Percentiles rank a stretch among this genome's conserved stretches.
Evolutionary conservation across 2,113 vertebrate species (phyloP).

Genomic region (Felis chaus): DNA sequence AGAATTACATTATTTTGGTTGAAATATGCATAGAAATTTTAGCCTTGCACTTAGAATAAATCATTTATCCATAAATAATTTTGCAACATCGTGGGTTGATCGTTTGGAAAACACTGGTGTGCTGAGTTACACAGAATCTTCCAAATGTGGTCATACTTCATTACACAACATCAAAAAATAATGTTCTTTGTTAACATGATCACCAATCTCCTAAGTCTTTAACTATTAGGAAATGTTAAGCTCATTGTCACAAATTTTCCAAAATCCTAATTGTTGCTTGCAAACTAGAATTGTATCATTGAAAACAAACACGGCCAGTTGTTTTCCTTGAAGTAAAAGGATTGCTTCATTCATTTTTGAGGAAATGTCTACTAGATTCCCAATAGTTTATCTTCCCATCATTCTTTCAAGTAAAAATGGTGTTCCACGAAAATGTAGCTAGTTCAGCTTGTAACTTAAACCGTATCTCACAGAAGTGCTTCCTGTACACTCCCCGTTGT

Average conservation of each 20-base stretch:
- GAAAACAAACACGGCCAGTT: neutral
- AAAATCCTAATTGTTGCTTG: neutral
- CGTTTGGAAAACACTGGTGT: neutral
- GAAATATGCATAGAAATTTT: conserved; percentile 2
- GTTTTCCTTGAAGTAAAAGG: neutral
- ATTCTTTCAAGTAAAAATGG: neutral
- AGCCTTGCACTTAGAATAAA: neutral
- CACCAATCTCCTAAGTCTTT: neutral
- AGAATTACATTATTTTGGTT: conserved; percentile 1
- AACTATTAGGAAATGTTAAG: neutral
- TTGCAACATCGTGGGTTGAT: neutral
- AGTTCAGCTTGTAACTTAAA: neutral
- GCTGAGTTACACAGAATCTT: neutral
- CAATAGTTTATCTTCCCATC: neutral
- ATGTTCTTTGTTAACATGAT: neutral
- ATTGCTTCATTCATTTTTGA: neutral
- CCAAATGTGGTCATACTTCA: neutral
- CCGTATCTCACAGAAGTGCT: neutral
- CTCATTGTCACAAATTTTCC: neutral
- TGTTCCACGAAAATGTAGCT: neutral
- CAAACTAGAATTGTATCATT: neutral
- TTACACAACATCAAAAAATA: neutral
- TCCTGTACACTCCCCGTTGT: neutral
- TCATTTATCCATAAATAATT: neutral
- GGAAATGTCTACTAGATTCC: neutral